Evolutionary conservation across 2,797 vertebrate species (phyloP), one percentile per base, ranked within the genome.

Genomic region (Anableps anableps): DNA sequence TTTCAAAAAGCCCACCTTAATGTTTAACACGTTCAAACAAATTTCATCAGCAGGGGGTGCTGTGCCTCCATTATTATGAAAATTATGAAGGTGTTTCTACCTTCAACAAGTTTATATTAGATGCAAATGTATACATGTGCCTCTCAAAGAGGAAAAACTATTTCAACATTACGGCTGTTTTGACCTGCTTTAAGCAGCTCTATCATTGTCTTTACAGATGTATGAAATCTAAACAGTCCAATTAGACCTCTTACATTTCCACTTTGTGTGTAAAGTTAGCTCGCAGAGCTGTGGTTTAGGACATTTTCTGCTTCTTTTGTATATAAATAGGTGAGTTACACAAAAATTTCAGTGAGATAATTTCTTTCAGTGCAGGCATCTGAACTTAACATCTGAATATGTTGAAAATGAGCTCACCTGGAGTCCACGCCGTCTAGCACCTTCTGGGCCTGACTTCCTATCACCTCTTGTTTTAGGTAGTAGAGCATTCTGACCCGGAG

Each of bases 401-500:
- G 82, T 86, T 72, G 84, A 88, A 89, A 87, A 75, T 80, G 74
- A 88, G 79, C 95, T 97, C 95, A 99, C 99, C 97, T 97, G 88
- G 96, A 95, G 92, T 99, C 98, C 83, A 91, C 95, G 81, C 98
- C 98, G 81, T 98, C 97, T 89, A 99, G 96, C 82, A 99, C 97
- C 80, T 95, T 97, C 89, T 97, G 97, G 92, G 95, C 96, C 89
- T 99, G 97, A 94, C 86, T 95, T 91, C 99, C 98, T 91, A 99
- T 99, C 88, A 99, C 97, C 96, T 99, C 99, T 95, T 99, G 99
- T 94, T 99, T 99, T 93, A 99, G 96, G 93, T 99, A 99, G 95
- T 99, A 99, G n/a, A 99, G 96, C 99, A 99, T 99, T 96, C 99
- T 97, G 89, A 99, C 99, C 91, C 99, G 96, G 91, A 99, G 97